These are phyloP conservation scores for Catalaphyllia jardinei DNA, from an alignment of 64 coral and sea anemone species.

Conservation along the genomic window DNA sequence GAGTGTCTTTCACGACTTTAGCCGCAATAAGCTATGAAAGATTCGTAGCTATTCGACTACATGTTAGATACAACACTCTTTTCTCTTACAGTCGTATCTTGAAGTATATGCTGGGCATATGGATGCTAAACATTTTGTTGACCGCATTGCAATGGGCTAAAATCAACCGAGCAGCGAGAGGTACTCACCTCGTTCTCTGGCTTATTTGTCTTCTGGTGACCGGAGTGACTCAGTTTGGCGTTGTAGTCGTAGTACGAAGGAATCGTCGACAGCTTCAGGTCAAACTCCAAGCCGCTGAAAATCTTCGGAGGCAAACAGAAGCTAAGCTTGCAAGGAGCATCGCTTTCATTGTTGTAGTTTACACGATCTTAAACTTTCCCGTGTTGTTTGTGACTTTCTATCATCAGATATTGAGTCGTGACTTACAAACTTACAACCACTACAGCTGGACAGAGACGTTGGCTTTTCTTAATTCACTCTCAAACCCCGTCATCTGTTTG, in stretches of 20 bases:
- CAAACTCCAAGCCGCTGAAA: not conserved
- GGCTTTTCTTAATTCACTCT: slow-evolving; percentile 68
- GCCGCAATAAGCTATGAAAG: slow-evolving; percentile 75
- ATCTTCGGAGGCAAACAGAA: slow-evolving; percentile 21
- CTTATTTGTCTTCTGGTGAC: slow-evolving; percentile 40
- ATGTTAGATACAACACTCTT: slow-evolving; percentile 42
- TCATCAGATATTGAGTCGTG: slow-evolving; percentile 41
- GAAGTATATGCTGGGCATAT: slow-evolving; percentile 46
- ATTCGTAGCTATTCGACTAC: slow-evolving; percentile 54
- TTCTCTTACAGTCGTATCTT: slow-evolving; percentile 33
- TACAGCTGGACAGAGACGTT: slow-evolving; percentile 81
- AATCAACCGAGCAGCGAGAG: slow-evolving; percentile 27
- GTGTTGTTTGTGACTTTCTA: slow-evolving; percentile 69
- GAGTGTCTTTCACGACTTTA: slow-evolving; percentile 82
- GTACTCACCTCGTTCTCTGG: slow-evolving; percentile 48
- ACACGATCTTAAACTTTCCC: slow-evolving; percentile 61
- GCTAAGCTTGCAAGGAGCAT: slow-evolving; percentile 39
- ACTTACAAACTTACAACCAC: slow-evolving; percentile 46
- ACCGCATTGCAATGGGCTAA: slow-evolving; percentile 68
- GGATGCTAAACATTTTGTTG: slow-evolving; percentile 56
- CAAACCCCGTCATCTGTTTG: slow-evolving; percentile 70
- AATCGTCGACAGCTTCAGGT: slow-evolving; percentile 36
- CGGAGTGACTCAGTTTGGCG: slow-evolving; percentile 27
- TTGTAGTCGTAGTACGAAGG: slow-evolving; percentile 35
- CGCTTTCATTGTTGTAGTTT: slow-evolving; percentile 57